Conservation (phyloP, 2,113 vertebrate species). For the Solea solea region DNA sequence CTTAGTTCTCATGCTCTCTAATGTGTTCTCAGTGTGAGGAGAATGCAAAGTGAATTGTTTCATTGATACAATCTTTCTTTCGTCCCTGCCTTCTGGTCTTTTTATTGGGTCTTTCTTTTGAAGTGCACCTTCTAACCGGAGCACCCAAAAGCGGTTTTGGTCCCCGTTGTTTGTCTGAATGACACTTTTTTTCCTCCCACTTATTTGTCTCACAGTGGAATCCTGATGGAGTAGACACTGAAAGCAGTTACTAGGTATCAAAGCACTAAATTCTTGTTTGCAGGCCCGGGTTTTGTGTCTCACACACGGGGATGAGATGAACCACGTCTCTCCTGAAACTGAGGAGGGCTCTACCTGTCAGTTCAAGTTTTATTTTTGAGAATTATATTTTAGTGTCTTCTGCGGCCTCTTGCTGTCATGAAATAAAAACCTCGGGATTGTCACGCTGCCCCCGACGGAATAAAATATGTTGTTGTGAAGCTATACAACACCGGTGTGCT, state of each 20-base stretch:
- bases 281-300: neutral
- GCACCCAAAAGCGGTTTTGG: neutral
- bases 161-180: constrained; percentile 2
- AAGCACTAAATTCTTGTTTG: neutral
- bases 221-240: neutral
- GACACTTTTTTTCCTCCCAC: neutral
- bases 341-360: constrained; percentile 4
- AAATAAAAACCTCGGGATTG: constrained; percentile 7
- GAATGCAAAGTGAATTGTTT: constrained; percentile 47
- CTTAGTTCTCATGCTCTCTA: constrained; percentile 29
- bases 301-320: neutral
- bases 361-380: constrained; percentile 11
- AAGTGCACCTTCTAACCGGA: constrained; percentile 2
- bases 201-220: constrained; percentile 12
- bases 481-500: constrained; percentile 10
- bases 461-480: constrained; percentile 31
- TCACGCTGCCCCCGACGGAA: constrained; percentile 22
- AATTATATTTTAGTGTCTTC: constrained; percentile 27
- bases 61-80: constrained; percentile 23
- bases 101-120: neutral
- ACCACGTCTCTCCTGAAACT: constrained; percentile 11
- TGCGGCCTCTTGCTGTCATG: neutral
- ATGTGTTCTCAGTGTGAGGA: constrained; percentile 21
- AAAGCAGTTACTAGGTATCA: neutral
- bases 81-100: neutral